A percentile compares a stretch with the other conserved stretches of the same genome.
These are phyloP conservation scores for Cydia amplana DNA, from an alignment of 1,140 invertebrate species.

Conservation along the genomic window DNA sequence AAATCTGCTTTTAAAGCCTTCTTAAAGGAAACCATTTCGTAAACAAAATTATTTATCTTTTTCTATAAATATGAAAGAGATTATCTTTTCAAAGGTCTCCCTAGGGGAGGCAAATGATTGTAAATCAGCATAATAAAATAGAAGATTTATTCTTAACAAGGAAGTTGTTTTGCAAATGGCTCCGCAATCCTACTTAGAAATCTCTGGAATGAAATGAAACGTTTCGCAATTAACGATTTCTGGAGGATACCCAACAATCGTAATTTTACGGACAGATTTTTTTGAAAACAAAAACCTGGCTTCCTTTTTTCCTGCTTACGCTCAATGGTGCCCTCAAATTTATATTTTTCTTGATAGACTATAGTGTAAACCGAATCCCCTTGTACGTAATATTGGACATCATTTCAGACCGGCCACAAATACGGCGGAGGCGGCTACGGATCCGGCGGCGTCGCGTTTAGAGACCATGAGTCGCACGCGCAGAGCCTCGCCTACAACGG, in stretches of 20 bases:
- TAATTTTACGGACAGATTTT: too few species aligned
- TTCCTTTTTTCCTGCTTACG: too few species aligned
- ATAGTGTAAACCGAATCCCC: too few species aligned
- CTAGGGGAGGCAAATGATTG: background rate
- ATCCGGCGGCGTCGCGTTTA: slow-evolving; percentile 81
- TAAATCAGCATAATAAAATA: background rate
- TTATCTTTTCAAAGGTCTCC: background rate
- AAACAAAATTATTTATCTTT: background rate
- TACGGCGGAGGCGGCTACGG: slow-evolving; percentile 75
- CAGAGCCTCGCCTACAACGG: slow-evolving; percentile 85
- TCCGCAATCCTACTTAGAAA: background rate
- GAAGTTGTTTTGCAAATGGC: background rate
- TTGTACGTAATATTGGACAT: background rate
- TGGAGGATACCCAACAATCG: too few species aligned
- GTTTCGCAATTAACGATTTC: too few species aligned
- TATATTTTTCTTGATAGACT: too few species aligned
- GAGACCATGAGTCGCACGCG: slow-evolving; percentile 83
- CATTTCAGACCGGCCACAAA: slow-evolving; percentile 69
- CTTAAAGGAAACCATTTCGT: background rate
- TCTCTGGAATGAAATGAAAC: background rate
- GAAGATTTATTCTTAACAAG: background rate
- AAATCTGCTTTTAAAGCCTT: background rate
- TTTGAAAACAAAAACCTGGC: too few species aligned
- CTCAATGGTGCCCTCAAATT: too few species aligned
- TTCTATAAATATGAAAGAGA: background rate